These are phyloP conservation scores for Belonocnema kinseyi DNA, from an alignment of 1,140 invertebrate species.

Conservation along the genomic window DNA sequence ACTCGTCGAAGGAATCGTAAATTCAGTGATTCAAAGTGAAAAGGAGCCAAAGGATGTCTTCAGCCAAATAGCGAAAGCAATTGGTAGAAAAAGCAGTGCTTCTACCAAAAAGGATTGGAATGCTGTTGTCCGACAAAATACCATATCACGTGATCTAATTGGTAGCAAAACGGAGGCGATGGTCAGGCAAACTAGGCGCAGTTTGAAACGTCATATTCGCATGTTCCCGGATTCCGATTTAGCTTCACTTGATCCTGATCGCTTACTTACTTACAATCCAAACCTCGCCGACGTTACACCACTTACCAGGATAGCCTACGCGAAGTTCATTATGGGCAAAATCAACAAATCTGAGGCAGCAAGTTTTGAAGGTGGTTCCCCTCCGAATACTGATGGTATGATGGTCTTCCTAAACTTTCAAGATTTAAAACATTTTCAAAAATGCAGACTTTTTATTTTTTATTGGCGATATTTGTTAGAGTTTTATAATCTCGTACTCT, in stretches of 20 bases:
- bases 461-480: too few relatives aligned
- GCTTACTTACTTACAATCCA: slow-evolving; percentile 87
- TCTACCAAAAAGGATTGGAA: slow-evolving; percentile 88
- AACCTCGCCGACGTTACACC: slow-evolving; percentile 84
- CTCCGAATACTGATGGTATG: neutral
- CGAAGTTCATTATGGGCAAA: slow-evolving; percentile 88
- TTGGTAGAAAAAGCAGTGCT: slow-evolving; percentile 80
- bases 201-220: slow-evolving; percentile 80
- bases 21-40: slow-evolving; percentile 81
- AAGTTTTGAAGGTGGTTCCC: slow-evolving; percentile 31
- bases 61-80: slow-evolving; percentile 85
- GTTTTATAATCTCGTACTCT: too few relatives aligned
- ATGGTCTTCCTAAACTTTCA: neutral
- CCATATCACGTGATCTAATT: slow-evolving; percentile 83
- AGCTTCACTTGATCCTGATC: slow-evolving; percentile 79
- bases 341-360: slow-evolving; percentile 44
- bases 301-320: slow-evolving; percentile 87
- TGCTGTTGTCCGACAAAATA: slow-evolving; percentile 84
- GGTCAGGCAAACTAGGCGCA: slow-evolving; percentile 80
- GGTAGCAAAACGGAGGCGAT: slow-evolving; percentile 83
- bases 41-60: slow-evolving; percentile 87
- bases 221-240: slow-evolving; percentile 78
- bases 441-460: too few relatives aligned
- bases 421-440: too few relatives aligned
- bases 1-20: slow-evolving; percentile 87